Evolutionary conservation across 2,888 invertebrate genomes (phyloP).

Genomic region (Drosophila merina): DNA sequence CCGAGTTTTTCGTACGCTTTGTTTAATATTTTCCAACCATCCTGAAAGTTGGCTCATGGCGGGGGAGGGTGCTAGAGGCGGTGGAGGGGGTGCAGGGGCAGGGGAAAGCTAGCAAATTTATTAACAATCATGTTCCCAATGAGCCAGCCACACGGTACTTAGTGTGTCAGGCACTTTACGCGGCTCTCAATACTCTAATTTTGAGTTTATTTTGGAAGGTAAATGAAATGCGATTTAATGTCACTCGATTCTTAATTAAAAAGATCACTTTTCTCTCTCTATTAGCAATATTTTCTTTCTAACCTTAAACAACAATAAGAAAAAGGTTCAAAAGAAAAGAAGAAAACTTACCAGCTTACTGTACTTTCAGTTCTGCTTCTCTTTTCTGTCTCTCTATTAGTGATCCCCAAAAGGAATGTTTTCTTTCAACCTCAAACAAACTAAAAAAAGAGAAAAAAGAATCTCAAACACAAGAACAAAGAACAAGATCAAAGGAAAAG

Average conservation of each 20-base stretch:
- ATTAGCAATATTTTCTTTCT: no score
- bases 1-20: slow-evolving; percentile 21
- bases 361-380: background rate
- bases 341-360: no score
- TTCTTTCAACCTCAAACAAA: no score
- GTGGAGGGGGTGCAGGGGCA: background rate
- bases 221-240: no score
- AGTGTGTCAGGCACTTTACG: background rate
- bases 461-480: background rate
- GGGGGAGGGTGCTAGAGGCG: background rate
- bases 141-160: background rate
- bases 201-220: no score
- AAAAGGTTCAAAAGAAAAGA: no score
- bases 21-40: slow-evolving; percentile 59
- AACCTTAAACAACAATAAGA: no score
- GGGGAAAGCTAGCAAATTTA: slow-evolving; percentile 43
- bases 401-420: no score
- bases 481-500: background rate
- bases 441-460: no score
- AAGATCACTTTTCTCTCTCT: no score
- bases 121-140: slow-evolving; percentile 45
- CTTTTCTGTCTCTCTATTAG: no score
- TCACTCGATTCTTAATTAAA: no score
- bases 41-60: slow-evolving; percentile 47
- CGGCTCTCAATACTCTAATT: background rate